Base-by-base conservation (phyloP, 1,140 invertebrate species). In the Spodoptera frugiperda region DNA sequence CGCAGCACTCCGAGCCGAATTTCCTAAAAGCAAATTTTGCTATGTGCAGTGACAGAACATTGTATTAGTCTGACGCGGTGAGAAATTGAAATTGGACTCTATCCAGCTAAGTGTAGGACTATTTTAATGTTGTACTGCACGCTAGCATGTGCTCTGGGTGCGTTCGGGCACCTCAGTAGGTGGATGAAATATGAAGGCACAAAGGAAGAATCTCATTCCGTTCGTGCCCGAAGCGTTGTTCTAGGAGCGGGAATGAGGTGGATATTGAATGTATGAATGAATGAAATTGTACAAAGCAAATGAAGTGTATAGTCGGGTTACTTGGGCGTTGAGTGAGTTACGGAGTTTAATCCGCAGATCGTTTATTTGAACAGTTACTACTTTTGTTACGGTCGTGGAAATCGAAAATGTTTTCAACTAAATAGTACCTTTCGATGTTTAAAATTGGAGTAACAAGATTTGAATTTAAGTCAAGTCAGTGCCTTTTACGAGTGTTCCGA, bases 171-270 rank as follows among this genome's bases (percentile, higher is more conserved):
- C 72, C 61, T 44, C 71, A 80, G 82, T 86, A 84, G 86, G 82
- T 89, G 83, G 81, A 90, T 90, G 87, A 89, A 90, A 91, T 90
- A 89, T 88, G 90, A 87, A 84, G 83, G 80, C 83, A 86, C 86
- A 89, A 89, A 89, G 87, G 82, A 87, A 88, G 89, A 88, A 90
- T 87, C 86, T 85, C 84, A 86, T 87, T 89, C 85, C 83, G 81
- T 82, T 83, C 80, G 84, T 86, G 85, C 86, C 86, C 85, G 80
- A 72, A 86, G 88, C 86, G 82, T 88, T 87, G 79, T 80, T 84
- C 79, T 86, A 81, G 67, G 72, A 86, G 79, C 78, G 77, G 71
- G 61, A 80, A 82, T 77, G 80, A 82, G 83, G 82, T 85, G 76
- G 68, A 81, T 83, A 86, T 88, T 88, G 78, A 87, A 85, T 84